Evolutionary conservation across 1,140 invertebrate species (phyloP).

Genomic region (Drosophila lowei): DNA sequence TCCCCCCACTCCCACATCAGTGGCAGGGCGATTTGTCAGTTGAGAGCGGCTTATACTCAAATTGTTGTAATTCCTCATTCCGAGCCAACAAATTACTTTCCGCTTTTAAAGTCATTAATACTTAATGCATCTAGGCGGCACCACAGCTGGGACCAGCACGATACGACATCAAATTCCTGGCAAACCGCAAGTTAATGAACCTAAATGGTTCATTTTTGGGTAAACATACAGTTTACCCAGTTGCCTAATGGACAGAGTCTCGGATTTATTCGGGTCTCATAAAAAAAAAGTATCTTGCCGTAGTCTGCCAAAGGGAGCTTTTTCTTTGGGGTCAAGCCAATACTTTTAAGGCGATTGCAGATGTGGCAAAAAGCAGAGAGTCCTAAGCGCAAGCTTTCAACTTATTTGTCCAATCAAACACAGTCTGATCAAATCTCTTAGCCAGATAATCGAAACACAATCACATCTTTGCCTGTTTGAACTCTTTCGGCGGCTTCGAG

Average conservation of each 20-base stretch:
- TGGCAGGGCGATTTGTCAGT: constrained; percentile 56
- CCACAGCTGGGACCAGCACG: constrained; percentile 50
- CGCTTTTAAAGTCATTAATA: constrained; percentile 71
- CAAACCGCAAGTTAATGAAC: constrained; percentile 49
- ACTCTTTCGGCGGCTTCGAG: constrained; percentile 18
- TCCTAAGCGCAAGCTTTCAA: constrained; percentile 1
- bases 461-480: constrained; percentile 13
- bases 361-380: not conserved
- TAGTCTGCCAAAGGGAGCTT: not conserved
- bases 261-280: not conserved
- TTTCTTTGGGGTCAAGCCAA: not conserved
- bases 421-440: no score
- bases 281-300: no score
- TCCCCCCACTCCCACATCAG: constrained; percentile 16
- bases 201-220: constrained; percentile 12
- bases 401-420: constrained; percentile 16
- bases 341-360: constrained; percentile 8
- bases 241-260: constrained; percentile 52
- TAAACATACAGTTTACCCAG: constrained; percentile 36
- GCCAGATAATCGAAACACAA: constrained; percentile 32
- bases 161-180: constrained; percentile 17
- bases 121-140: constrained; percentile 65
- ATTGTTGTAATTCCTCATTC: constrained; percentile 40
- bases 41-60: constrained; percentile 10
- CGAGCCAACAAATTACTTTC: constrained; percentile 53